phyloP scores from a whole-genome alignment of 2,888 invertebrate species.

The Epinotia brunnichana region DNA sequence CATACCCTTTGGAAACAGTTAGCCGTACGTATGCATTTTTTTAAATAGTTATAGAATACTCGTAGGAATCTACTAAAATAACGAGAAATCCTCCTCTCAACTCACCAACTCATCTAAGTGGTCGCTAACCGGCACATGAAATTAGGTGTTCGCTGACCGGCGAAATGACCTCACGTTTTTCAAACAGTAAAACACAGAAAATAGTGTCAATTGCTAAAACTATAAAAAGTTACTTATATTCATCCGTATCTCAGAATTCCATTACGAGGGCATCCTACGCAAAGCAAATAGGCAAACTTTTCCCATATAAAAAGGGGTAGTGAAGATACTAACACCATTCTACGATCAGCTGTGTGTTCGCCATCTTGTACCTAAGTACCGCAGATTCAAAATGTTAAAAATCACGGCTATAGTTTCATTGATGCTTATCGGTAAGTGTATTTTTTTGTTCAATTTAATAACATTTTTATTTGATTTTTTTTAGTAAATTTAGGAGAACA shows the following conservation, averaged over 20 bases:
- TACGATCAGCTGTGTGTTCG: constrained; percentile 21
- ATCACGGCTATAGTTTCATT: constrained; percentile 46
- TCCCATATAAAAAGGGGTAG: constrained; percentile 43
- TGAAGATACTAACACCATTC: constrained; percentile 12
- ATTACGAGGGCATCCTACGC: constrained; percentile 37
- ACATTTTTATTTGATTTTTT: too few relatives aligned
- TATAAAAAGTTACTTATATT: background rate
- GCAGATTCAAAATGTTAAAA: constrained; percentile 44
- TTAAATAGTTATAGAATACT: too few relatives aligned
- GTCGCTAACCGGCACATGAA: too few relatives aligned
- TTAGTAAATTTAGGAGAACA: too few relatives aligned
- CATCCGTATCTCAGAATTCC: background rate
- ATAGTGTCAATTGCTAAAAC: background rate
- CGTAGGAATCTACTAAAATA: too few relatives aligned
- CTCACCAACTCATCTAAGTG: too few relatives aligned
- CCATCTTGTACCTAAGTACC: constrained; percentile 24
- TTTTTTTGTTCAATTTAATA: background rate
- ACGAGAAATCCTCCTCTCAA: too few relatives aligned
- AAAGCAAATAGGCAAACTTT: constrained; percentile 39
- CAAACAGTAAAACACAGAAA: background rate
- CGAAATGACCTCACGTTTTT: too few relatives aligned
- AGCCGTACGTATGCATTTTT: too few relatives aligned
- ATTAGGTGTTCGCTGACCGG: too few relatives aligned
- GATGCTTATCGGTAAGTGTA: constrained; percentile 46
- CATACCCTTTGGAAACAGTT: too few relatives aligned